These are phyloP conservation scores for Bufo bufo DNA, from an alignment of 2,113 vertebrate genomes.

Conservation along the genomic window DNA sequence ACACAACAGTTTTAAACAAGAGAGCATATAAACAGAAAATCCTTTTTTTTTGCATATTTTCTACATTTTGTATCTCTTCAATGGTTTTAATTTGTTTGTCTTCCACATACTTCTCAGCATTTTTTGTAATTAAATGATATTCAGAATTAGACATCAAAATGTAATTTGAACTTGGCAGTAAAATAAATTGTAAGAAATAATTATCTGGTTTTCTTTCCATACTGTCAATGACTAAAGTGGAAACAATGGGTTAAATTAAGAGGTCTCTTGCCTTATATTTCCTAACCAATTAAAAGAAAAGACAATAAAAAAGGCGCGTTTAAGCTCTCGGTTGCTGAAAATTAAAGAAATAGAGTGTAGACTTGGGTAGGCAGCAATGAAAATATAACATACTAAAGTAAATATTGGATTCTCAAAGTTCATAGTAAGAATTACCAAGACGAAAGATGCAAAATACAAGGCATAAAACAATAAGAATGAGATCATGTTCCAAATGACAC, in stretches of 20 bases:
- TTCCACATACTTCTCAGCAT: too few relatives aligned
- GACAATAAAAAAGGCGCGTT: neutral
- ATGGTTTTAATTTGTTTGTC: too few relatives aligned
- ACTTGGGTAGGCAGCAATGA: neutral
- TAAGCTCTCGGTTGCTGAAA: neutral
- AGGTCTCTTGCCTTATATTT: neutral
- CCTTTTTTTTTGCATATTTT: too few relatives aligned
- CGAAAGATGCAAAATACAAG: neutral
- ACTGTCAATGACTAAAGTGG: too few relatives aligned
- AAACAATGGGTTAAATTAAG: neutral
- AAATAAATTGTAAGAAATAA: too few relatives aligned
- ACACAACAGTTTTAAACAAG: too few relatives aligned
- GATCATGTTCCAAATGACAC: neutral
- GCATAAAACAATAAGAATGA: neutral
- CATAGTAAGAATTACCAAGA: neutral
- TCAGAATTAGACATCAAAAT: too few relatives aligned
- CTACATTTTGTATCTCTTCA: too few relatives aligned
- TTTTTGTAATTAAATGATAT: too few relatives aligned
- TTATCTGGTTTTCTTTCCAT: too few relatives aligned
- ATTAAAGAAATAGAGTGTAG: neutral
- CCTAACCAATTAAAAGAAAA: neutral
- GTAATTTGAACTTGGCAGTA: too few relatives aligned
- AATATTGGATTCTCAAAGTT: neutral
- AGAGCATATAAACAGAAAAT: too few relatives aligned
- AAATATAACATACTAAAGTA: neutral